These are phyloP conservation scores for Ferrisia virgata DNA, from an alignment of 2,888 invertebrate genomes.

Conservation along the genomic window DNA sequence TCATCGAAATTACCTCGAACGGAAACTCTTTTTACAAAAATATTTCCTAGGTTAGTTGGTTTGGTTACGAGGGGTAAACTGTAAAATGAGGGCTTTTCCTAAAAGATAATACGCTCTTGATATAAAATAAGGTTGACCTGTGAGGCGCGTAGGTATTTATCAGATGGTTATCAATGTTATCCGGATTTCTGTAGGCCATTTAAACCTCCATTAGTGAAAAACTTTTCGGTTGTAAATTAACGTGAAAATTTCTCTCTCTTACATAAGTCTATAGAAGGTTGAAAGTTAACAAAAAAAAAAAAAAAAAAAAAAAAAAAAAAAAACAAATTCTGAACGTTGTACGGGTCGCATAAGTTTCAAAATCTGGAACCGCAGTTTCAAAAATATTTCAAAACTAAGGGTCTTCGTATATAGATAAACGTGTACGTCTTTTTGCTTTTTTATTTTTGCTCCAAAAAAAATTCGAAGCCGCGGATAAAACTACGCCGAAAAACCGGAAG, in stretches of 20 bases:
- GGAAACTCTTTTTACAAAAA: no score
- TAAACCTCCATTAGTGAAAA: neutral
- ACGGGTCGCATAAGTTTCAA: neutral
- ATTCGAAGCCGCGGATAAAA: neutral
- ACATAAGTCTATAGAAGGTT: neutral
- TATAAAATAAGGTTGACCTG: neutral
- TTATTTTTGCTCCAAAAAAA: neutral
- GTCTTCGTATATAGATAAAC: neutral
- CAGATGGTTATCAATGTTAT: slow-evolving; percentile 8
- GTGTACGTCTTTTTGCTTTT: neutral
- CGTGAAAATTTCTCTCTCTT: neutral
- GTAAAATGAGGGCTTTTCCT: no score
- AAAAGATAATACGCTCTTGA: neutral
- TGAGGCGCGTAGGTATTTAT: neutral
- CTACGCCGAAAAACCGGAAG: neutral
- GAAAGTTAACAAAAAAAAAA: neutral
- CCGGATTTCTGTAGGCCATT: slow-evolving; percentile 15
- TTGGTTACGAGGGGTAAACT: no score
- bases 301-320: no score
- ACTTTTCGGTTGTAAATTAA: slow-evolving; percentile 1
- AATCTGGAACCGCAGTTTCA: neutral
- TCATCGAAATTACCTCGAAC: no score
- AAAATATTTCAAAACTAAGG: neutral
- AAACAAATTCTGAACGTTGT: neutral
- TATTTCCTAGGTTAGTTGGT: no score